phyloP scores from a whole-genome alignment of 2,888 invertebrate genomes.

The Malthinus seriepunctatus region DNA sequence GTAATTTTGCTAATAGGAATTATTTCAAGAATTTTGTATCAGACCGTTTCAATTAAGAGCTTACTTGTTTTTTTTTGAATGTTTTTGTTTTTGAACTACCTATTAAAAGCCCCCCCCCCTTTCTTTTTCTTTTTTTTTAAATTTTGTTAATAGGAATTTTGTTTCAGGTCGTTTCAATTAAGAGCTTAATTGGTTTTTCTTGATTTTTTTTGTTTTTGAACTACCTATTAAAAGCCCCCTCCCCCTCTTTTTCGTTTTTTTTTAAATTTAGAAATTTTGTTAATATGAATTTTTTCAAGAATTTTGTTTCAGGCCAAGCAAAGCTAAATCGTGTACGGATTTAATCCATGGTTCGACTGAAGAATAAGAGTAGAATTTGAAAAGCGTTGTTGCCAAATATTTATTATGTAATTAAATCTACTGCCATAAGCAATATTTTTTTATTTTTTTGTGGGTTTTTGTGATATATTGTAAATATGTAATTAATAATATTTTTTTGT shows the following conservation, averaged over 20 bases:
- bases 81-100: too few species aligned
- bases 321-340: conserved; percentile 76
- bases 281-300: background rate
- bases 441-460: conserved; percentile 6
- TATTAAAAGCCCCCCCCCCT: too few species aligned
- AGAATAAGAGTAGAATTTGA: conserved; percentile 6
- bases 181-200: too few species aligned
- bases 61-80: too few species aligned
- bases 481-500: background rate
- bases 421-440: background rate
- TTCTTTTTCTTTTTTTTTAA: too few species aligned
- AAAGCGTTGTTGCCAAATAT: conserved; percentile 23
- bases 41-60: too few species aligned
- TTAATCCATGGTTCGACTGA: conserved; percentile 56
- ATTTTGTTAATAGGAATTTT: too few species aligned
- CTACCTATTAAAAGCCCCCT: too few species aligned
- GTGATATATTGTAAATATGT: conserved; percentile 15
- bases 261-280: background rate
- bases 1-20: background rate
- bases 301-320: conserved; percentile 60
- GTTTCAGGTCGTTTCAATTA: too few species aligned
- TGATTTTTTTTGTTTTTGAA: too few species aligned
- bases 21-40: conserved; percentile 38
- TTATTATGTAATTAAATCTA: conserved; percentile 16
- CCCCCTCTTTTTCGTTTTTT: too few species aligned